Percentiles rank a stretch among this genome's conserved stretches.
These are phyloP conservation scores for Meganola albula DNA, from an alignment of 2,888 invertebrate genomes.

Conservation along the genomic window DNA sequence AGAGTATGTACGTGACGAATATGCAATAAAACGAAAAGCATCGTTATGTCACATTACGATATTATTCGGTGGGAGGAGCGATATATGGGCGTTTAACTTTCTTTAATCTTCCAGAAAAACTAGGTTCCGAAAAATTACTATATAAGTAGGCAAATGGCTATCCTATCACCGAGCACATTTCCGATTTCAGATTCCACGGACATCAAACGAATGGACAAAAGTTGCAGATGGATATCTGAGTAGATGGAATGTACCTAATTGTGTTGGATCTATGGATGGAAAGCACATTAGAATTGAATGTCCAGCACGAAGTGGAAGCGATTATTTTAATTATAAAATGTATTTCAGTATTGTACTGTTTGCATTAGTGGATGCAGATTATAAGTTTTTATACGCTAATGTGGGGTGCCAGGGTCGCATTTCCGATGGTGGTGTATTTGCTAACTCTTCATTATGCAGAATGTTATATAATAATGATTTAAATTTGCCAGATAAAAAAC, in stretches of 20 bases:
- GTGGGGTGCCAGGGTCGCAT: constrained; percentile 18
- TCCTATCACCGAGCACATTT: constrained; percentile 13
- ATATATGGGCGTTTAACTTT: constrained; percentile 16
- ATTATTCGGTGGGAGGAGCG: neutral
- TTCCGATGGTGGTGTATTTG: constrained; percentile 20
- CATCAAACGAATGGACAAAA: constrained; percentile 9
- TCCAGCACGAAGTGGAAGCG: constrained; percentile 25
- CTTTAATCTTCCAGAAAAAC: constrained; percentile 18
- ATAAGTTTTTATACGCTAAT: constrained; percentile 31
- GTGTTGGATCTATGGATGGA: constrained; percentile 4
- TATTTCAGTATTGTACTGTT: constrained; percentile 37
- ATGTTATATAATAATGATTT: constrained; percentile 11
- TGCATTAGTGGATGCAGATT: constrained; percentile 39
- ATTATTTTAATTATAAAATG: constrained; percentile 35
- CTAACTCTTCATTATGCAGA: constrained; percentile 11
- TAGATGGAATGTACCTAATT: constrained; percentile 10
- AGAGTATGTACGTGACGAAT: neutral
- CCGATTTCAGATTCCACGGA: constrained; percentile 10
- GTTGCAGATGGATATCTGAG: constrained; percentile 11
- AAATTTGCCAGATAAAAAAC: constrained; percentile 14
- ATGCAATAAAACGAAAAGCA: neutral
- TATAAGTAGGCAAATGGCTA: constrained; percentile 18
- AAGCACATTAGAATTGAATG: constrained; percentile 10
- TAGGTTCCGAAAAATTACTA: constrained; percentile 17
- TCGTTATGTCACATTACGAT: neutral